Evolutionary conservation across 1,140 invertebrate genomes (phyloP).

Genomic region (Tyrophagus putrescentiae): DNA sequence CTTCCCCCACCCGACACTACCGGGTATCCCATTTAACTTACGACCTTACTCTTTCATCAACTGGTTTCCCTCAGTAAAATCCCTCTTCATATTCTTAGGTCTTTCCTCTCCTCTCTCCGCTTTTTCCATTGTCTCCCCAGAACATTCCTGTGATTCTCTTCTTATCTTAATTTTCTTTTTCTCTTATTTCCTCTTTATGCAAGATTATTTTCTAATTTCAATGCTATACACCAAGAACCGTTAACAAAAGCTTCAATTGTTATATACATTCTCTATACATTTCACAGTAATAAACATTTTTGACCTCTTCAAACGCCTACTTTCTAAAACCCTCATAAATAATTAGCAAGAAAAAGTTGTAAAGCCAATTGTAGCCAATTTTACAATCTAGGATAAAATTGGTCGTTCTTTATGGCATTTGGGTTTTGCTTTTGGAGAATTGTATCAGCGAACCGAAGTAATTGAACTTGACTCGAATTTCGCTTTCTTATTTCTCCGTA

Average conservation of each 20-base stretch:
- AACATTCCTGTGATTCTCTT: constrained; percentile 5
- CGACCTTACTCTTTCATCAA: too few relatives aligned
- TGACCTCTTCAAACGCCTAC: background rate
- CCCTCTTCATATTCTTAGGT: too few relatives aligned
- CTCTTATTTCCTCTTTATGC: background rate
- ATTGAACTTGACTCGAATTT: background rate
- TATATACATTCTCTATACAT: background rate
- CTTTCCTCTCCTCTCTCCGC: too few relatives aligned
- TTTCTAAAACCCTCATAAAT: background rate
- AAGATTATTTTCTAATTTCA: constrained; percentile 8
- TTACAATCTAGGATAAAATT: constrained; percentile 15
- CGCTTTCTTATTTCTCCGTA: constrained; percentile 4
- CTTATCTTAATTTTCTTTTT: background rate
- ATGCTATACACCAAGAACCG: background rate
- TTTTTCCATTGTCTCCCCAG: too few relatives aligned
- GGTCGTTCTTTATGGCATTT: constrained; percentile 19
- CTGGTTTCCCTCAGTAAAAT: too few relatives aligned
- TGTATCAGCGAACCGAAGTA: constrained; percentile 14
- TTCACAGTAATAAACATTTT: background rate
- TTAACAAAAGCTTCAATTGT: too few relatives aligned
- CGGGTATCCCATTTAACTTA: too few relatives aligned
- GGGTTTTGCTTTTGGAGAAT: constrained; percentile 19
- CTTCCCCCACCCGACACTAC: too few relatives aligned
- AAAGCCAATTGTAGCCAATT: constrained; percentile 20
- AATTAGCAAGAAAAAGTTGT: constrained; percentile 12